phyloP scores from a whole-genome alignment of 2,888 invertebrate genomes.

The Synanthedon formicaeformis region DNA sequence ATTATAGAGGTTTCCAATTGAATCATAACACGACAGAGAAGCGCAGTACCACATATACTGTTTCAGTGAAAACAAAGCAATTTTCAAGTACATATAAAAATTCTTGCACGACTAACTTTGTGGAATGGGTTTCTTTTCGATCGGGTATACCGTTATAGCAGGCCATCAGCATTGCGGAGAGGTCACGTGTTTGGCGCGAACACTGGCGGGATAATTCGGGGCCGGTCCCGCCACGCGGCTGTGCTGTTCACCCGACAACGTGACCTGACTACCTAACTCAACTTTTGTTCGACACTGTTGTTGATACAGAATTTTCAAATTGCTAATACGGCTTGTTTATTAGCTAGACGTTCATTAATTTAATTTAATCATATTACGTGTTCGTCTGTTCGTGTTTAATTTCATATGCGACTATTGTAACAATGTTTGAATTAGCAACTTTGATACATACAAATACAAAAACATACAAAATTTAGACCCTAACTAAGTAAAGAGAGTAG shows the following conservation, averaged over 20 bases:
- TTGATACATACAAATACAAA: no score
- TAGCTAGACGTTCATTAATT: no score
- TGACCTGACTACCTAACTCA: constrained; percentile 31
- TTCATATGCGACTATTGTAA: no score
- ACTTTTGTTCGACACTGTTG: constrained; percentile 20
- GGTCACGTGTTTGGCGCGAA: constrained; percentile 26
- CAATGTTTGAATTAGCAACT: no score
- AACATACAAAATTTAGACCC: no score
- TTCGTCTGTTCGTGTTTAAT: no score
- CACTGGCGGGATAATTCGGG: constrained; percentile 14
- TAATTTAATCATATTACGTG: no score
- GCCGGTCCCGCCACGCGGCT: constrained; percentile 22
- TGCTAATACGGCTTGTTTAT: neutral
- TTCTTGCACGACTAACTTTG: neutral
- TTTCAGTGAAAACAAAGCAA: no score
- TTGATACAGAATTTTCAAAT: constrained; percentile 21
- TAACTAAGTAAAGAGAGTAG: no score
- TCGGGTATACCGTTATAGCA: neutral
- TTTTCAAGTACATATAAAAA: neutral
- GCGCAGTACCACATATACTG: no score
- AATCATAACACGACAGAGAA: no score
- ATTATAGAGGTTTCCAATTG: no score
- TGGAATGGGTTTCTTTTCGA: neutral
- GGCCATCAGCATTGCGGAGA: constrained; percentile 1
- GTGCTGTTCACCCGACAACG: constrained; percentile 23